These are phyloP conservation scores for Gasterosteus aculeatus DNA, from an alignment of 2,113 vertebrate species.

Conservation along the genomic window DNA sequence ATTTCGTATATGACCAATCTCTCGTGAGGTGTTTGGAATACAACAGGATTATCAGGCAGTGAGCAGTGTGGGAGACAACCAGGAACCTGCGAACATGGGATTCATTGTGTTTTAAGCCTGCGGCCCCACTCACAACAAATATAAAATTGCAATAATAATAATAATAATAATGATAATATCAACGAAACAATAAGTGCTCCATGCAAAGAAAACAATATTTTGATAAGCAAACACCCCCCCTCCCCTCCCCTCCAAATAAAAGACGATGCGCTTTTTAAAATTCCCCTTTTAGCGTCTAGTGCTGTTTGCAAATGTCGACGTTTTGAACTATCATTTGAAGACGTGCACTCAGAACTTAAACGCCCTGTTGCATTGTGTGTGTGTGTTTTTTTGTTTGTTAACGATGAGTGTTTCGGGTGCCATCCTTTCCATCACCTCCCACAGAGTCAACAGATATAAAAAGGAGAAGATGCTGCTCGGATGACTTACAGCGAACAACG, in stretches of 20 bases:
- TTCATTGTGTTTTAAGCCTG: conserved; percentile 56
- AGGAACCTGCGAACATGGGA: conserved; percentile 77
- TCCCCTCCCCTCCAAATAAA: conserved; percentile 12
- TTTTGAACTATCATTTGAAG: conserved; percentile 66
- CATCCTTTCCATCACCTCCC: conserved; percentile 53
- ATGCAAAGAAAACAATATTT: conserved; percentile 74
- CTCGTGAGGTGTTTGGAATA: conserved; percentile 71
- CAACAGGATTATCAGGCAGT: conserved; percentile 57
- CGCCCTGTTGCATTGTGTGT: conserved; percentile 61
- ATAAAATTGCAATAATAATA: conserved; percentile 61
- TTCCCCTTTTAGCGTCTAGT: conserved; percentile 71
- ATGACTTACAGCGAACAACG: conserved; percentile 56
- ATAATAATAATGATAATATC: conserved; percentile 55
- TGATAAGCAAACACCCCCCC: conserved; percentile 36
- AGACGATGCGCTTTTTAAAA: conserved; percentile 44
- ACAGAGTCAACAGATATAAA: conserved; percentile 43
- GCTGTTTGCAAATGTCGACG: conserved; percentile 71
- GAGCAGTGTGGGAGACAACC: conserved; percentile 60
- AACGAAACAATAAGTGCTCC: conserved; percentile 83
- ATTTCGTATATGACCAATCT: conserved; percentile 75
- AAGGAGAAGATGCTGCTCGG: conserved; percentile 56
- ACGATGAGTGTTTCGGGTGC: conserved; percentile 57
- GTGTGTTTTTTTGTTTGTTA: conserved; percentile 24
- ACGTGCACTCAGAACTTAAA: conserved; percentile 70
- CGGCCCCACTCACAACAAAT: conserved; percentile 58